Conservation (phyloP, 2,113 vertebrate genomes). For the Cacatua alba region DNA sequence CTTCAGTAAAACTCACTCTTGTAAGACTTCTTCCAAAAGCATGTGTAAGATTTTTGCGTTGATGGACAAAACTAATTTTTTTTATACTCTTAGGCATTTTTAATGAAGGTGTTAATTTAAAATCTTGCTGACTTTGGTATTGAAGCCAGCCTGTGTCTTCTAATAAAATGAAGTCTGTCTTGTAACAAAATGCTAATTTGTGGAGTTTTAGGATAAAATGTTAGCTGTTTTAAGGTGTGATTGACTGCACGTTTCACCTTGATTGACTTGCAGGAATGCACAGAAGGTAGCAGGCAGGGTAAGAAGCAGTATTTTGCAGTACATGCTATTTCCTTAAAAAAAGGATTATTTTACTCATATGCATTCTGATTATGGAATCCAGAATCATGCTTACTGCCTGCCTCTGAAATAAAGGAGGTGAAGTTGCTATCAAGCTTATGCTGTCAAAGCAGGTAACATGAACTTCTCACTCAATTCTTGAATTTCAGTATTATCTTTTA, state of each 20-base stretch:
- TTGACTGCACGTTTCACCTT: constrained; percentile 27
- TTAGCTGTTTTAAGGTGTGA: background rate
- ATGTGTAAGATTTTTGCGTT: rapidly evolving
- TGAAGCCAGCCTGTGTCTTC: background rate
- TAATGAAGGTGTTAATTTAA: background rate
- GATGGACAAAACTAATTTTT: background rate
- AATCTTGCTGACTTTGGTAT: background rate
- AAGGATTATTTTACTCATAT: constrained; percentile 21
- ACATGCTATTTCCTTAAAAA: background rate
- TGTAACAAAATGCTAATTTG: background rate
- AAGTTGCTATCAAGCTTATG: background rate
- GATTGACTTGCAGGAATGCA: constrained; percentile 23
- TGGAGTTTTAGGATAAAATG: background rate
- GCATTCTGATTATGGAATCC: background rate
- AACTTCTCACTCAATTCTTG: background rate
- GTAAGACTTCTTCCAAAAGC: background rate
- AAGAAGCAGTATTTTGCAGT: background rate
- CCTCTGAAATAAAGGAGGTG: background rate
- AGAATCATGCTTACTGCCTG: background rate
- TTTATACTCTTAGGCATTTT: background rate
- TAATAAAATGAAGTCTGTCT: background rate
- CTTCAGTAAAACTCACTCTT: background rate
- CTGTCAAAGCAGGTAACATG: background rate
- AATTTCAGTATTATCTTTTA: background rate
- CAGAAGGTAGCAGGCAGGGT: background rate